phyloP scores from a whole-genome alignment of 2,113 vertebrate species.

The Channa maculata region DNA sequence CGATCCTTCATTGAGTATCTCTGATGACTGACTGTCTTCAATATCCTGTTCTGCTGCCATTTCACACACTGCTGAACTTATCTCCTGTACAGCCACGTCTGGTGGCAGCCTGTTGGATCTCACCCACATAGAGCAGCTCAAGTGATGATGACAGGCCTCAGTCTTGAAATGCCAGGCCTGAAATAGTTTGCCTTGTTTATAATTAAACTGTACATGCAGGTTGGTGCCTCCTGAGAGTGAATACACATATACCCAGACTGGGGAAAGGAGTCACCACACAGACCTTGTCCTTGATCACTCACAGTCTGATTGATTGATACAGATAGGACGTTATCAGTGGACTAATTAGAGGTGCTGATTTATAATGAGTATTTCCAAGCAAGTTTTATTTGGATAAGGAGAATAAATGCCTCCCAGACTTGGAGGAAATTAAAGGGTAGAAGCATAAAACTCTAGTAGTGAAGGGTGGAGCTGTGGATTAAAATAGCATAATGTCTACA shows the following conservation, averaged over 20 bases:
- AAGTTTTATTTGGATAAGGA: constrained; percentile 8
- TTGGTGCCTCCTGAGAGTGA: constrained; percentile 5
- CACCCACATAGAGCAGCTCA: constrained; percentile 70
- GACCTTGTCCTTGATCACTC: background rate
- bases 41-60: background rate
- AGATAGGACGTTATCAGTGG: background rate
- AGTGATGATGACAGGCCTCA: constrained; percentile 49
- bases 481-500: constrained; percentile 44
- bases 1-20: too few relatives aligned
- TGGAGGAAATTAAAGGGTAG: constrained; percentile 66
- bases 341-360: constrained; percentile 25
- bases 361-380: constrained; percentile 32
- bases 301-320: background rate
- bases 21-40: background rate
- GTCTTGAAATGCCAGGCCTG: constrained; percentile 59
- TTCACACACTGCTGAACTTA: background rate
- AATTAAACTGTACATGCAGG: constrained; percentile 47
- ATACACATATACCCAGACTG: background rate
- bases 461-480: constrained; percentile 58
- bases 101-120: background rate
- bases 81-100: background rate
- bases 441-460: constrained; percentile 28
- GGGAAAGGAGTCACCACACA: background rate
- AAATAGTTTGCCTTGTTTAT: constrained; percentile 73
- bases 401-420: constrained; percentile 6